Base-by-base conservation (phyloP, 2,888 invertebrate species). In the Ernsta delagoae region DNA sequence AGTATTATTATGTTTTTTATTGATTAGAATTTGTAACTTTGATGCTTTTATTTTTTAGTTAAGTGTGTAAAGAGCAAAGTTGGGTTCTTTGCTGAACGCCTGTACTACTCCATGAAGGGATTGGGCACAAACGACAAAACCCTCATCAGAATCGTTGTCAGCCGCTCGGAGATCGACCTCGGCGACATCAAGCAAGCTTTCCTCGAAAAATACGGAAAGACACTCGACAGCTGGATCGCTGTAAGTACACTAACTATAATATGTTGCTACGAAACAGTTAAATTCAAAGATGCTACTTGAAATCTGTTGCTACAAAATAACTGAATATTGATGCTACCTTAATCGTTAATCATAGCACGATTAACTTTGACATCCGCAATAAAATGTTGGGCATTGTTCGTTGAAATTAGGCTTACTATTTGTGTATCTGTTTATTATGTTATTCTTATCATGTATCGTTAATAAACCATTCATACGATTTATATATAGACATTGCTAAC, bases 121-220 rank as follows among this genome's bases (percentile, higher is more conserved):
- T 80, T 98, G 79, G 98, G 95, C 41, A 98, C 98, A 73, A 98
- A 97, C 83, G 98, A 99, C 87, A 97, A 97, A 86, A 97, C 98
- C 71, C 94, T 99, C 77, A 98, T 98, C 83, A 96, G 98, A 85
- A 97, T 99, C 79, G 91, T 98, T 75, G 98, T 98, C 67, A 97
- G 98, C 77, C 96, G 98, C 86, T 97, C 97, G 69, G 97, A 98
- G 94, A 97, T 98, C 78, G 98, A 98, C 89, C 95, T 98, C 81
- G 98, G 97, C 68, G 98, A 98, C 86, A 98, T 99, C 83, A 98
- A 98, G 86, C 96, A 96, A 83, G 98, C 98, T 74, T 99, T 98
- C 94, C 94, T 96, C 79, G 96, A 96, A 78, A 95, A 95, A 83
- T 98, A 96, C 83, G 96, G 96, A 81, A 98, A 98, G 87, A 94